A percentile compares a stretch with the other conserved stretches of the same genome.
Evolutionary conservation across 2,797 vertebrate species (phyloP).

Genomic region (Chromis chromis): DNA sequence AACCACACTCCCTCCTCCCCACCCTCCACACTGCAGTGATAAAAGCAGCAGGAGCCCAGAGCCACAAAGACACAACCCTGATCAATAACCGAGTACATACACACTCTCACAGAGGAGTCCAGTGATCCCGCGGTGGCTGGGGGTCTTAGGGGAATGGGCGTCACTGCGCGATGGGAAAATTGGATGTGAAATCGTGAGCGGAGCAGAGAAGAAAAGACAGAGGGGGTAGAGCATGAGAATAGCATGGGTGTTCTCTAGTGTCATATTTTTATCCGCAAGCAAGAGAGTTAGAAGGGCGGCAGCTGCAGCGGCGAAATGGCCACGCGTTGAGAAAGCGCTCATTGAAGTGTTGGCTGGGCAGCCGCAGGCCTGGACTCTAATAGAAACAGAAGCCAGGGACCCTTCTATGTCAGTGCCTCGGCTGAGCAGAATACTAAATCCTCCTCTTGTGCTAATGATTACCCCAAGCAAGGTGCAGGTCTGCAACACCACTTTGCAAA

Average conservation of each 20-base stretch:
- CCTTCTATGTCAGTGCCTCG: constrained; percentile 64
- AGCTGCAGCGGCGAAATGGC: constrained; percentile 69
- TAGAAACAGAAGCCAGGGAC: constrained; percentile 78
- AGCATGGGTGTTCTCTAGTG: constrained; percentile 65
- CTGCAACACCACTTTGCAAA: constrained; percentile 69
- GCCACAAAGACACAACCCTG: constrained; percentile 68
- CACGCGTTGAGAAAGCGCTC: constrained; percentile 64
- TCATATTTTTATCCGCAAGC: constrained; percentile 74
- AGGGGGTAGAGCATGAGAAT: constrained; percentile 55
- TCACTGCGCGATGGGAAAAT: constrained; percentile 71
- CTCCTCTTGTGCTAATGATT: constrained; percentile 77
- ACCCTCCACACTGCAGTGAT: constrained; percentile 70
- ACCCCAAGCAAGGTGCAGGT: constrained; percentile 72
- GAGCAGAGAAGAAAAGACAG: constrained; percentile 53
- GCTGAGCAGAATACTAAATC: constrained; percentile 76
- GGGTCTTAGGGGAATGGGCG: constrained; percentile 71
- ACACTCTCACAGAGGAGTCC: constrained; percentile 55
- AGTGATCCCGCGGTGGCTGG: constrained; percentile 66
- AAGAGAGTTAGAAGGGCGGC: constrained; percentile 65
- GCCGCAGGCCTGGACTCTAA: constrained; percentile 74
- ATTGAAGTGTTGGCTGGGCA: constrained; percentile 71
- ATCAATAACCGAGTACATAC: constrained; percentile 72
- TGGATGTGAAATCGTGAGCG: constrained; percentile 75
- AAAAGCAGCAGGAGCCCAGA: constrained; percentile 71
- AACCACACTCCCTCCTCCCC: constrained; percentile 53